Conservation (phyloP, 2,888 invertebrate genomes). For the Spilosoma lubricipeda region DNA sequence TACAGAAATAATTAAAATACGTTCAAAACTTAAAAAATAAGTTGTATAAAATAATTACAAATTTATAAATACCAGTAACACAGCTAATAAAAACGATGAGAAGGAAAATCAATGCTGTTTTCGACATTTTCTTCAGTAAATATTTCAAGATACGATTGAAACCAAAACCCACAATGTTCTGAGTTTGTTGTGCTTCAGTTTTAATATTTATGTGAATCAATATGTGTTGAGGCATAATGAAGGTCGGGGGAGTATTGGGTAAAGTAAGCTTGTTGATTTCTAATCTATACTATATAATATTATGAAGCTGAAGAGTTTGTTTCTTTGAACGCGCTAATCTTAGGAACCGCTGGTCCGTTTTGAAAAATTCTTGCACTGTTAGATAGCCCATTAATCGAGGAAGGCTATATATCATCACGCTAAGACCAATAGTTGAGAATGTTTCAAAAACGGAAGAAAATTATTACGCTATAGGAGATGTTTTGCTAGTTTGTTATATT, state of each 20-base stretch:
- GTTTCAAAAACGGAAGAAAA: too few species aligned
- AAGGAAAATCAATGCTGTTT: background rate
- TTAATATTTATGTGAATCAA: conserved; percentile 8
- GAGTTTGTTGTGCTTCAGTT: background rate
- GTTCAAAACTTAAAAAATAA: background rate
- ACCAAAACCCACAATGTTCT: conserved; percentile 8
- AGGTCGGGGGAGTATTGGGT: conserved; percentile 1
- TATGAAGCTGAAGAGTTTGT: too few species aligned
- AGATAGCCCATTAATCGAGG: too few species aligned
- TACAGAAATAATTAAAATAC: background rate
- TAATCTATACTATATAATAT: too few species aligned
- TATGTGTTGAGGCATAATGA: background rate
- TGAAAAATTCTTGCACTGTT: too few species aligned
- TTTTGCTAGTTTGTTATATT: background rate
- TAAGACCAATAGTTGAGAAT: too few species aligned
- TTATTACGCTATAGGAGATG: too few species aligned
- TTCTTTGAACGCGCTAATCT: too few species aligned
- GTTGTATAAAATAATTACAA: background rate
- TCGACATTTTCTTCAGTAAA: conserved; percentile 8
- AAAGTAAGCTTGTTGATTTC: background rate
- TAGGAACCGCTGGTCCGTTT: too few species aligned
- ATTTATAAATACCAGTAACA: conserved; percentile 10
- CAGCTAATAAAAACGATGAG: conserved; percentile 6
- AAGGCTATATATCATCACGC: too few species aligned
- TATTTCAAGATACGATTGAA: background rate